phyloP scores from a whole-genome alignment of 2,888 invertebrate genomes.

The Cryptus armator region DNA sequence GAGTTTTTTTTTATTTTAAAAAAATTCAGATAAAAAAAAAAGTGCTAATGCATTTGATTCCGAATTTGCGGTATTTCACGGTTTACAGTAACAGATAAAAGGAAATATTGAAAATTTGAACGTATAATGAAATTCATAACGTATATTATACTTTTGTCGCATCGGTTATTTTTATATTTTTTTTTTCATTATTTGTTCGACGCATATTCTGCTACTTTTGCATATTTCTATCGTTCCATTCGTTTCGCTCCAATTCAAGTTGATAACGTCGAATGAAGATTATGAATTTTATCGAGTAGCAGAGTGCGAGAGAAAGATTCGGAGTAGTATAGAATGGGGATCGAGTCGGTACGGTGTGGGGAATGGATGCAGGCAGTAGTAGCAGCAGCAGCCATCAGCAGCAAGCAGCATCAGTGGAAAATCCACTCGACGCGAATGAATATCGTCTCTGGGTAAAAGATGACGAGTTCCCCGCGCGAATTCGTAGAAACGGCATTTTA shows the following conservation, averaged over 20 bases:
- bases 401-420: conserved; percentile 32
- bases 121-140: no score
- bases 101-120: no score
- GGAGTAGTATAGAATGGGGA: conserved; percentile 16
- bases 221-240: conserved; percentile 15
- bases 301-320: conserved; percentile 10
- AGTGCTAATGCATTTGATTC: no score
- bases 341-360: conserved; percentile 20
- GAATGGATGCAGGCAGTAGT: conserved; percentile 7
- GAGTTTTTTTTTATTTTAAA: conserved; percentile 16
- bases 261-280: conserved; percentile 54
- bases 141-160: no score
- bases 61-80: no score
- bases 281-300: conserved; percentile 66
- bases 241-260: conserved; percentile 20
- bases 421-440: conserved; percentile 54
- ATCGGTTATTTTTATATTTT: not conserved
- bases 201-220: not conserved
- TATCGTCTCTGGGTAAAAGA: conserved; percentile 43
- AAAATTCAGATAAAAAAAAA: no score
- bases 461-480: conserved; percentile 55
- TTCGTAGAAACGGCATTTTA: conserved; percentile 59
- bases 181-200: conserved; percentile 21
- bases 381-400: not conserved
- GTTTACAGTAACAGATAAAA: no score